Conservation (phyloP, 2,888 invertebrate genomes). For the Cheilosia variabilis region DNA sequence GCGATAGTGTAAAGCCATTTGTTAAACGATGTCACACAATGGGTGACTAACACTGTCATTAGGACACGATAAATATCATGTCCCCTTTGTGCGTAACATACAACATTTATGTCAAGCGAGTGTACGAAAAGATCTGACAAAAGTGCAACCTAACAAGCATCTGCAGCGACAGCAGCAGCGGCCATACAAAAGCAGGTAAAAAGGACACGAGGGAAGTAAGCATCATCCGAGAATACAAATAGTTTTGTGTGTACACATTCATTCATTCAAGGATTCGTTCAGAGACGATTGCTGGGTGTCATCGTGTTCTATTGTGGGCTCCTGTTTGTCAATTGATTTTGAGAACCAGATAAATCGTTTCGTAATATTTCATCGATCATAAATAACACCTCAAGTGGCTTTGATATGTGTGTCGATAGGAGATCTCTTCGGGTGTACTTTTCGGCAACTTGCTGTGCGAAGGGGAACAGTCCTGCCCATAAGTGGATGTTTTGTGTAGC, state of each 20-base stretch:
- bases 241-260: background rate
- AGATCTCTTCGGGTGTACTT: background rate
- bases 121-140: background rate
- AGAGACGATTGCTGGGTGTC: constrained; percentile 16
- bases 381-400: constrained; percentile 62
- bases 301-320: constrained; percentile 51
- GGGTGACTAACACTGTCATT: constrained; percentile 66
- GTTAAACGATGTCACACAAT: constrained; percentile 71
- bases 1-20: constrained; percentile 55
- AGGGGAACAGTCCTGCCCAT: background rate
- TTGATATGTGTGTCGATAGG: constrained; percentile 15
- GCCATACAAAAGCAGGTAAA: constrained; percentile 20
- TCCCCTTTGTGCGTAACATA: constrained; percentile 28
- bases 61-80: constrained; percentile 65
- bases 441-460: background rate
- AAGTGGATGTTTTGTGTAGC: constrained; percentile 10
- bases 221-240: background rate
- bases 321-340: constrained; percentile 63
- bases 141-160: constrained; percentile 43
- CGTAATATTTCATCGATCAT: constrained; percentile 63
- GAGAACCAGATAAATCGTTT: constrained; percentile 57
- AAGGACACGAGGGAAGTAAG: constrained; percentile 4
- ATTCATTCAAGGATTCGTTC: constrained; percentile 5
- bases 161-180: constrained; percentile 28
- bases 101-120: background rate